Conservation (phyloP, 2,888 invertebrate species). For the Drosophila meridionalis region DNA sequence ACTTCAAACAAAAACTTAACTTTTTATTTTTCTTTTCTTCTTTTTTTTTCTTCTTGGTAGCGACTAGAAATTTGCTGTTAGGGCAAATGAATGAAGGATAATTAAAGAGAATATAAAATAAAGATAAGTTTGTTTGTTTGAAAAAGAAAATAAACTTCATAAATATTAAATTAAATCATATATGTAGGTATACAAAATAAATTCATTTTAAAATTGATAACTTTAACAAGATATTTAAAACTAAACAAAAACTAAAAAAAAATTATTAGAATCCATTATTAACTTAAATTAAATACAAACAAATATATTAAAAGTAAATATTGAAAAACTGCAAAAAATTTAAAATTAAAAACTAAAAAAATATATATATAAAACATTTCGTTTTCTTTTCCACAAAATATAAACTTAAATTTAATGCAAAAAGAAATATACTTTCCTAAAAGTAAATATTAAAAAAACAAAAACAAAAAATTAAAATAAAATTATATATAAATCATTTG, state of each 20-base stretch:
- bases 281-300: too few relatives aligned
- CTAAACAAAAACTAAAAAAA: neutral
- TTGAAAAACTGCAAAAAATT: neutral
- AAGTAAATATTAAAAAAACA: neutral
- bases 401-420: neutral
- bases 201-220: too few relatives aligned
- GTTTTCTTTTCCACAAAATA: neutral
- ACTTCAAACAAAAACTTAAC: conserved; percentile 63
- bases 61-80: conserved; percentile 53
- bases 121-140: neutral
- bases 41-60: conserved; percentile 13
- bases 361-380: neutral
- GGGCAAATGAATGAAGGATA: conserved; percentile 23
- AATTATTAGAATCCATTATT: too few relatives aligned
- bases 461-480: neutral
- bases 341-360: neutral
- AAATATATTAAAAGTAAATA: too few relatives aligned
- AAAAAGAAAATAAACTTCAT: neutral
- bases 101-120: neutral
- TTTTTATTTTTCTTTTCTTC: conserved; percentile 22
- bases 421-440: neutral
- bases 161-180: neutral
- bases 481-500: neutral
- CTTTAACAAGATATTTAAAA: conserved; percentile 4
- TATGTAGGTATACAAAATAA: neutral